Conservation (phyloP, 2,113 vertebrate genomes). For the Ifrita kowaldi region DNA sequence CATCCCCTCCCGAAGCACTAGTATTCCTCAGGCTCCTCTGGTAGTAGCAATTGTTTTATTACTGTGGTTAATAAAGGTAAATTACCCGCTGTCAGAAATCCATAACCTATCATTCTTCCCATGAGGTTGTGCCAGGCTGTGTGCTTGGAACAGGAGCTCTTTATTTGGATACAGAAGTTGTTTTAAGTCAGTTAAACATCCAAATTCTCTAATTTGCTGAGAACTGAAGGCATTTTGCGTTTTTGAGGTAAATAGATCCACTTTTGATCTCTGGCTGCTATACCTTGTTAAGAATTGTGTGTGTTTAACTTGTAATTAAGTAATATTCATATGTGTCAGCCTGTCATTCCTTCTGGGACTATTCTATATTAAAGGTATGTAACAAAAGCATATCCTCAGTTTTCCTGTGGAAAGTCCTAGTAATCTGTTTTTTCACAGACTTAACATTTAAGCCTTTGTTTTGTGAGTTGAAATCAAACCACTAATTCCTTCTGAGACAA, state of each 20-base stretch:
- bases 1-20: rapidly evolving
- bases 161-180: neutral
- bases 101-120: neutral
- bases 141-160: neutral
- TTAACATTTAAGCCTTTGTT: neutral
- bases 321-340: neutral
- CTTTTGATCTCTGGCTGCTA: neutral
- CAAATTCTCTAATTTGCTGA: neutral
- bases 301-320: neutral
- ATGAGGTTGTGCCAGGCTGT: neutral
- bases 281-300: neutral
- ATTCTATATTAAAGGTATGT: neutral
- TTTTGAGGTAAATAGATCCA: neutral
- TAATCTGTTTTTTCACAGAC: neutral
- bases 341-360: neutral
- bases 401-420: neutral
- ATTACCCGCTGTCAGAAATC: rapidly evolving
- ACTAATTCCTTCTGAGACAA: neutral
- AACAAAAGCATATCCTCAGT: neutral
- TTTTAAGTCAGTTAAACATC: neutral
- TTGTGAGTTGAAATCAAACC: neutral
- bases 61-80: neutral
- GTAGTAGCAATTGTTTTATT: neutral
- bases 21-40: neutral
- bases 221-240: neutral